A percentile compares a stretch with the other conserved stretches of the same genome.
Evolutionary conservation across 2,888 invertebrate genomes (phyloP).

Genomic region (Alentia gelatinosa): DNA sequence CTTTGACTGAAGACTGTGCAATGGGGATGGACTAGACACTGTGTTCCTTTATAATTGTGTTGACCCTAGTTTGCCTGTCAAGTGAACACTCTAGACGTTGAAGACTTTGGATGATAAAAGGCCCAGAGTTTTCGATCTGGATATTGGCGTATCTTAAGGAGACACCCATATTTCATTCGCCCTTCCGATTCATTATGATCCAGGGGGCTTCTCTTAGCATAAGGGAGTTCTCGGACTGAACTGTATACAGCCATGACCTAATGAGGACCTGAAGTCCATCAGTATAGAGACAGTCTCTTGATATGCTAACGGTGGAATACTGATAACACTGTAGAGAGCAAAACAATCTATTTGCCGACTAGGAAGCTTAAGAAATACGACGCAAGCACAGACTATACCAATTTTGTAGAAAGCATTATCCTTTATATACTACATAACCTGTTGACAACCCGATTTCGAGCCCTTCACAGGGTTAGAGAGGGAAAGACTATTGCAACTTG

Average conservation of each 20-base stretch:
- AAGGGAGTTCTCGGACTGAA: neutral
- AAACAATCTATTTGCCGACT: no score
- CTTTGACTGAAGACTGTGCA: neutral
- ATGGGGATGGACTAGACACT: neutral
- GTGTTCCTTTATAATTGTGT: neutral
- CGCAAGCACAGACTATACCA: no score
- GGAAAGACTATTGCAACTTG: neutral
- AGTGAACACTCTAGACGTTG: neutral
- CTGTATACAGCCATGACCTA: slow-evolving; percentile 5
- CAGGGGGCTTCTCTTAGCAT: neutral
- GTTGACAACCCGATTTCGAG: neutral
- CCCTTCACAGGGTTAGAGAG: neutral
- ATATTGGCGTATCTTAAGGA: neutral
- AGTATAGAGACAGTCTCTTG: neutral
- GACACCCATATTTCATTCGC: neutral
- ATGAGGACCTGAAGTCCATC: neutral
- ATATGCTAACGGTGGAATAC: neutral
- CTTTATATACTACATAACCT: neutral
- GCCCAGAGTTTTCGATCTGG: neutral
- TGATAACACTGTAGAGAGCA: no score
- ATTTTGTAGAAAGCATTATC: neutral
- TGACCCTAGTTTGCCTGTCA: neutral
- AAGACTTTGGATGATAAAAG: neutral
- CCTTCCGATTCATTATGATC: slow-evolving; percentile 30
- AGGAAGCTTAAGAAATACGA: no score